phyloP scores from a whole-genome alignment of 2,888 invertebrate species.

The Eurois occulta region DNA sequence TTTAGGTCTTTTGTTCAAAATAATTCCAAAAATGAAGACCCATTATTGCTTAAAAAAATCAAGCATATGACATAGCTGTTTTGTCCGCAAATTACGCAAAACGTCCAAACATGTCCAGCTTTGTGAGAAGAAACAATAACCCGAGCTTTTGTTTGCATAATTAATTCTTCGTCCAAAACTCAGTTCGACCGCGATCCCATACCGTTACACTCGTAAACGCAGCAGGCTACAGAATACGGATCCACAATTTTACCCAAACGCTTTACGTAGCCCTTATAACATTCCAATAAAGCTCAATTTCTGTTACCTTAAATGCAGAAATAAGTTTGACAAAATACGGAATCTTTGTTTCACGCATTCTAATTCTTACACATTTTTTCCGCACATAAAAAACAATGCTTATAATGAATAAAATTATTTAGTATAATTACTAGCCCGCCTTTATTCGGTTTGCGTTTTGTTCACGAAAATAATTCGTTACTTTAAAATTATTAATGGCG shows the following conservation, averaged over 20 bases:
- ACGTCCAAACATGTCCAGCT: conserved; percentile 85
- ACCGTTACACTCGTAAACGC: conserved; percentile 87
- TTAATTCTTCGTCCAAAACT: conserved; percentile 84
- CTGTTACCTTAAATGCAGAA: neutral
- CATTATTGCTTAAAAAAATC: conserved; percentile 54
- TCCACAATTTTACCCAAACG: conserved; percentile 59
- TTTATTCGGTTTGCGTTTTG: conserved; percentile 79
- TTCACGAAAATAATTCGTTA: conserved; percentile 68
- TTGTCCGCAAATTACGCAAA: conserved; percentile 87
- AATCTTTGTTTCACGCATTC: conserved; percentile 82
- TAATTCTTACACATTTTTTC: conserved; percentile 80
- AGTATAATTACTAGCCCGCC: conserved; percentile 75
- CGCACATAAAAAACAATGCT: conserved; percentile 80
- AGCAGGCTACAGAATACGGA: conserved; percentile 77
- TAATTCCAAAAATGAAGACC: conserved; percentile 47
- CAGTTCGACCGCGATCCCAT: conserved; percentile 83
- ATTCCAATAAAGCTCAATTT: conserved; percentile 62
- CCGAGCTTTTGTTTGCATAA: conserved; percentile 86
- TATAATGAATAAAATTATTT: conserved; percentile 77
- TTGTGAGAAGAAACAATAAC: conserved; percentile 86
- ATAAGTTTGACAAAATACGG: conserved; percentile 54
- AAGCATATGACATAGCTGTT: conserved; percentile 77
- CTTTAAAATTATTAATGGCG: conserved; percentile 64
- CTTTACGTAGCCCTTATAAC: conserved; percentile 58
- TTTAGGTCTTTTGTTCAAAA: conserved; percentile 28